Evolutionary conservation across 2,888 invertebrate genomes (phyloP).

Genomic region (Rhagonycha fulva): DNA sequence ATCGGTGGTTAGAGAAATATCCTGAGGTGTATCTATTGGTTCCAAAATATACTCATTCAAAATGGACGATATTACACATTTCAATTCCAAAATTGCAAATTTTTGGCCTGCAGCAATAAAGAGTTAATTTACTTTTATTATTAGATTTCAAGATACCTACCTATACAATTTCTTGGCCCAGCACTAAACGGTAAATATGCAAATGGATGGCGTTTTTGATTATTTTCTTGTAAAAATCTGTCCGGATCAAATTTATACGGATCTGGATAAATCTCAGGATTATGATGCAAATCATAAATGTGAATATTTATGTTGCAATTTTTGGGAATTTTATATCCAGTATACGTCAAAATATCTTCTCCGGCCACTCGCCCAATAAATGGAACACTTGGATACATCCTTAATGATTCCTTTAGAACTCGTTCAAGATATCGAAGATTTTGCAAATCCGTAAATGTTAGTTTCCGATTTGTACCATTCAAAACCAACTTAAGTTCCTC

Average conservation of each 20-base stretch:
- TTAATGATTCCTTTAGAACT: slow-evolving; percentile 67
- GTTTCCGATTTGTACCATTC: slow-evolving; percentile 54
- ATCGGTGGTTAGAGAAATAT: slow-evolving; percentile 55
- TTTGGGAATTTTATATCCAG: slow-evolving; percentile 55
- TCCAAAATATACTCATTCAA: slow-evolving; percentile 59
- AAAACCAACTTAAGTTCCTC: slow-evolving; percentile 57
- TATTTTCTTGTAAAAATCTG: slow-evolving; percentile 67
- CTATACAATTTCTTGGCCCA: slow-evolving; percentile 71
- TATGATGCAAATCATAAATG: slow-evolving; percentile 68
- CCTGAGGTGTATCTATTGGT: slow-evolving; percentile 56
- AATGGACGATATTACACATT: slow-evolving; percentile 61
- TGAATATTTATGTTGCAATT: slow-evolving; percentile 59
- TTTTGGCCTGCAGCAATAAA: slow-evolving; percentile 63
- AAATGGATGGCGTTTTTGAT: slow-evolving; percentile 62
- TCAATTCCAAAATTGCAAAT: slow-evolving; percentile 69
- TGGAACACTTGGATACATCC: slow-evolving; percentile 69
- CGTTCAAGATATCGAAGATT: slow-evolving; percentile 67
- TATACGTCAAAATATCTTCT: slow-evolving; percentile 38
- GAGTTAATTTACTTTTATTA: background rate
- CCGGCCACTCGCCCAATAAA: slow-evolving; percentile 60
- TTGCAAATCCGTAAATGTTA: slow-evolving; percentile 61
- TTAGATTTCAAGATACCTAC: slow-evolving; percentile 46
- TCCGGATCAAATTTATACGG: slow-evolving; percentile 72
- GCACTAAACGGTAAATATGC: slow-evolving; percentile 71
- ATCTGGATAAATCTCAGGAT: slow-evolving; percentile 66